Evolutionary conservation across 2,113 vertebrate genomes (phyloP).

Genomic region (Pholis gunnellus): DNA sequence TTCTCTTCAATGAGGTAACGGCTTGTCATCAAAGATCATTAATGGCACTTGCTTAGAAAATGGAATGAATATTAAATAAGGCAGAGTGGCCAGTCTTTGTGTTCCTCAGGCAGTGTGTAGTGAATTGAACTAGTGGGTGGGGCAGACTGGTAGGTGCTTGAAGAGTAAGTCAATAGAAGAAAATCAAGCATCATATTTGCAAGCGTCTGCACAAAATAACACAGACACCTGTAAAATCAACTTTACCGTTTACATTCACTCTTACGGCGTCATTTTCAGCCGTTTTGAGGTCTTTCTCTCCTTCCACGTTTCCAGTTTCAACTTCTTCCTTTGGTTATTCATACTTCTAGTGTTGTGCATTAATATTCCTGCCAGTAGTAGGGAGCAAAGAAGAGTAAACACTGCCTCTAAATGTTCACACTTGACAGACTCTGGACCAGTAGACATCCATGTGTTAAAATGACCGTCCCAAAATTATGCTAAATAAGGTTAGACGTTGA

Average conservation of each 20-base stretch:
- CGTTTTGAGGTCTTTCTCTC: not conserved
- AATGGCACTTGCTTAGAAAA: conserved; percentile 11
- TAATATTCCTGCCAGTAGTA: not conserved
- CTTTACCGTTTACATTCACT: not conserved
- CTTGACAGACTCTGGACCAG: not conserved
- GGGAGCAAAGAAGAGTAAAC: not conserved
- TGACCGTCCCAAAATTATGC: not conserved
- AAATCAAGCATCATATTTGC: not conserved
- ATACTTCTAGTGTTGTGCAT: not conserved
- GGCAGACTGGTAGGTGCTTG: not conserved
- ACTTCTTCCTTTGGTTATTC: not conserved
- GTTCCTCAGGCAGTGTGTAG: not conserved
- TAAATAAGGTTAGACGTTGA: too few relatives aligned
- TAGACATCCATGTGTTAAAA: not conserved
- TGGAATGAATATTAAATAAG: not conserved
- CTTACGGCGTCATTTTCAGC: not conserved
- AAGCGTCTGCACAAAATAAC: not conserved
- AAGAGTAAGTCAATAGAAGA: not conserved
- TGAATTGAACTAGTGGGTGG: not conserved
- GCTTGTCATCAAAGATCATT: conserved; percentile 29
- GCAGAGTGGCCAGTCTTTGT: not conserved
- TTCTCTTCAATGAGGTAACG: conserved; percentile 48
- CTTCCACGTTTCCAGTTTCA: not conserved
- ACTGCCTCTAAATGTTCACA: conserved; percentile 9
- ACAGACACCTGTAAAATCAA: not conserved